Percentiles rank a stretch among this genome's conserved stretches.
Conservation (phyloP, 2,888 invertebrate genomes). For the Metacarcinus magister region DNA sequence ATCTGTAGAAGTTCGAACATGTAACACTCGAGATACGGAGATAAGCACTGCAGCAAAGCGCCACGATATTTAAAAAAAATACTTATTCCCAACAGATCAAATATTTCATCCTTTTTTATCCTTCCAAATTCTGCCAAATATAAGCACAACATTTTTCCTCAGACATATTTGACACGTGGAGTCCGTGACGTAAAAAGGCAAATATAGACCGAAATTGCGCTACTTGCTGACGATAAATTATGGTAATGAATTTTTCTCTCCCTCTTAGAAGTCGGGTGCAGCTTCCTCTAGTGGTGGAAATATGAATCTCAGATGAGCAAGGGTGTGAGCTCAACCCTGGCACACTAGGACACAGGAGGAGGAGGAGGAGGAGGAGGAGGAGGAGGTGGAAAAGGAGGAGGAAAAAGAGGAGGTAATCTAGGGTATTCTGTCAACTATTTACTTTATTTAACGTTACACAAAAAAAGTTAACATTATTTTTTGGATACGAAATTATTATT, state of each 20-base stretch:
- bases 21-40: too few species aligned
- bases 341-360: too few species aligned
- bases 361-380: too few species aligned
- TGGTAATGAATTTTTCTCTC: constrained; percentile 7
- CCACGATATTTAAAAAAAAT: neutral
- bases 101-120: neutral
- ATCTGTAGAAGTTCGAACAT: too few species aligned
- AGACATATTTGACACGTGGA: neutral
- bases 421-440: too few species aligned
- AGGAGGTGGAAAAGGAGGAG: too few species aligned
- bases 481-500: too few species aligned
- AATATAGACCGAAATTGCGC: neutral
- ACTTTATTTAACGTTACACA: too few species aligned
- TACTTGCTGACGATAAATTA: neutral
- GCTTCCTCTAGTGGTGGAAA: neutral
- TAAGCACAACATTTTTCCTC: neutral
- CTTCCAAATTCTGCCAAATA: neutral
- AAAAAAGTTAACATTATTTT: too few species aligned
- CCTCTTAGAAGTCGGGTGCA: constrained; percentile 15
- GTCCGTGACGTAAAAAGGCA: neutral
- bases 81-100: too few species aligned
- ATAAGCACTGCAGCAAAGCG: neutral
- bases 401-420: too few species aligned
- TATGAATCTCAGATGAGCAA: neutral
- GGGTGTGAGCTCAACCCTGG: neutral